Percentiles rank a stretch among this genome's conserved stretches.
Conservation (phyloP, 2,797 vertebrate genomes). For the Austrolebias charrua region DNA sequence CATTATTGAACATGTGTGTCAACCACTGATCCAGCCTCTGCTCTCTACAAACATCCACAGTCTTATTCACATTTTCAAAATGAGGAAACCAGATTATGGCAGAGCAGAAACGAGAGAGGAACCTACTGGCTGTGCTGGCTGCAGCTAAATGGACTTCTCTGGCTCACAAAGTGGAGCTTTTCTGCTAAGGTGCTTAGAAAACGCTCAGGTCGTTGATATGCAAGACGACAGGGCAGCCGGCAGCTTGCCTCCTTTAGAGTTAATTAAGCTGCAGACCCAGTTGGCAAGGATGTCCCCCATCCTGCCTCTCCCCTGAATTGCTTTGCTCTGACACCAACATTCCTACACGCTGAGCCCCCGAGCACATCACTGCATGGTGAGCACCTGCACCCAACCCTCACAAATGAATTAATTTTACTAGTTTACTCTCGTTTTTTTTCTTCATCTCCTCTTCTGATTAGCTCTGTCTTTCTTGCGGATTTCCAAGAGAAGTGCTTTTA, state of each 20-base stretch:
- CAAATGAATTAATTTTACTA: slow-evolving; percentile 5
- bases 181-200: slow-evolving; percentile 80
- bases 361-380: slow-evolving; percentile 25
- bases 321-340: slow-evolving; percentile 56
- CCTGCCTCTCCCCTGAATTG: slow-evolving; percentile 32
- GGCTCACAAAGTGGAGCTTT: slow-evolving; percentile 85
- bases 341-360: slow-evolving; percentile 52
- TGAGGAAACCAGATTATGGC: slow-evolving; percentile 37
- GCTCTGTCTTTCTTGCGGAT: neutral
- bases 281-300: slow-evolving; percentile 62
- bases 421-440: slow-evolving; percentile 1
- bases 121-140: slow-evolving; percentile 48
- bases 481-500: too few species aligned
- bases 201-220: slow-evolving; percentile 85
- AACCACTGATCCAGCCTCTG: neutral
- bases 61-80: slow-evolving; percentile 47
- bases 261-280: slow-evolving; percentile 77
- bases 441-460: neutral
- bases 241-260: slow-evolving; percentile 77
- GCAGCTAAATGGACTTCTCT: slow-evolving; percentile 57
- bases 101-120: slow-evolving; percentile 53
- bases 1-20: slow-evolving; percentile 7
- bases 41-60: slow-evolving; percentile 14
- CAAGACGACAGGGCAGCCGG: slow-evolving; percentile 78
- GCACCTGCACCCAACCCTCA: slow-evolving; percentile 14